Percentiles rank a stretch among this genome's conserved stretches.
These are phyloP conservation scores for Chionodraco myersi DNA, from an alignment of 2,113 vertebrate species.

Conservation along the genomic window DNA sequence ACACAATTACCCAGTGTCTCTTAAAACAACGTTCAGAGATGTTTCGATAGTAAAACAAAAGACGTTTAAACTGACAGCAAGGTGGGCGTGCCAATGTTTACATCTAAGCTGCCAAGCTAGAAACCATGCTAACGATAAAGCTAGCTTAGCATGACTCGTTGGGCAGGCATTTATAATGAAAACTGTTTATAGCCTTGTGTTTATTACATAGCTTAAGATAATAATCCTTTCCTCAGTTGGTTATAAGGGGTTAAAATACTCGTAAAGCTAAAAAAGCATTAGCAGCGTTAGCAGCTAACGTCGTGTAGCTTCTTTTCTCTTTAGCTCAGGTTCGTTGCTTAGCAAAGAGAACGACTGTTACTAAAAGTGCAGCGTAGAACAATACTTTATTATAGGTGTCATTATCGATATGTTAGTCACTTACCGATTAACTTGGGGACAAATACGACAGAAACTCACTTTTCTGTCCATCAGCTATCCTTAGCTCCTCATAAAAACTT, in stretches of 20 bases:
- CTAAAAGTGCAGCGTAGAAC: accelerated
- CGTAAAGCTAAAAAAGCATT: neutral
- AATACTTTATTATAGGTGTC: neutral
- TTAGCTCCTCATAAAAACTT: slow-evolving; percentile 65
- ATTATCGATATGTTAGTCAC: neutral
- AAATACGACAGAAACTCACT: slow-evolving; percentile 38
- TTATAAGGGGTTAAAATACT: neutral
- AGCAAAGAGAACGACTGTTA: neutral
- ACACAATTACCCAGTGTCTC: neutral
- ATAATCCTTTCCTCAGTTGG: neutral
- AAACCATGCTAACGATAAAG: slow-evolving; percentile 17
- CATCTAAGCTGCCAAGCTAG: slow-evolving; percentile 17
- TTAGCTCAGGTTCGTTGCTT: neutral
- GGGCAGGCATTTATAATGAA: neutral
- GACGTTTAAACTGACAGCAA: neutral
- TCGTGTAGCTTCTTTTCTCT: neutral
- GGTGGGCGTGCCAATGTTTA: slow-evolving; percentile 68
- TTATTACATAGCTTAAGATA: accelerated
- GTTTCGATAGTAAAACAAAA: neutral
- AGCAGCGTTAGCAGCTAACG: slow-evolving; percentile 45
- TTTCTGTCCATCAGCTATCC: slow-evolving; percentile 61
- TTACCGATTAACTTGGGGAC: slow-evolving; percentile 41
- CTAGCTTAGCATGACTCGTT: neutral
- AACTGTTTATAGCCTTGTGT: accelerated
- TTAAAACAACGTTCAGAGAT: neutral